phyloP scores from a whole-genome alignment of 2,888 invertebrate genomes.

The Heliconius cydno region DNA sequence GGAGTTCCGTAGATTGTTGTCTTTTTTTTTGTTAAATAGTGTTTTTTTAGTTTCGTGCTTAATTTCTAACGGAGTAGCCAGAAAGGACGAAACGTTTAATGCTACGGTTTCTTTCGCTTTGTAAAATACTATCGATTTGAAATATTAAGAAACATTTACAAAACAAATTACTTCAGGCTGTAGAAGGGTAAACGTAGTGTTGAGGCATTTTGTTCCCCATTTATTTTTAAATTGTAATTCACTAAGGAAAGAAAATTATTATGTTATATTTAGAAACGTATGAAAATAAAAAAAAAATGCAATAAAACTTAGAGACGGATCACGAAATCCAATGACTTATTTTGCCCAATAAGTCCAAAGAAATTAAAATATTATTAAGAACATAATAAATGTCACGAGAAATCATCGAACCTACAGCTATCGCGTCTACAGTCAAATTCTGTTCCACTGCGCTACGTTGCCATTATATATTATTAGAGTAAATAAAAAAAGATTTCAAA shows the following conservation, averaged over 20 bases:
- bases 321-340: too few species aligned
- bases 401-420: neutral
- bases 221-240: neutral
- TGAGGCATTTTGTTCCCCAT: neutral
- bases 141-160: neutral
- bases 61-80: neutral
- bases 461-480: neutral
- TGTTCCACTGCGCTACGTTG: neutral
- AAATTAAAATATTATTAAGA: too few species aligned
- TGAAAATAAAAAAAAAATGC: too few species aligned
- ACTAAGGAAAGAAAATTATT: too few species aligned
- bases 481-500: slow-evolving; percentile 8
- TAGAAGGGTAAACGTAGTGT: neutral
- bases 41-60: neutral
- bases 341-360: too few species aligned
- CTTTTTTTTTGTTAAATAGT: neutral
- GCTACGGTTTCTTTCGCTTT: too few species aligned
- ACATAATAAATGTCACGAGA: neutral
- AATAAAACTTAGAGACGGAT: too few species aligned
- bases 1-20: neutral
- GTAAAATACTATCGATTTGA: neutral
- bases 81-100: neutral
- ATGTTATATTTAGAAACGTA: too few species aligned
- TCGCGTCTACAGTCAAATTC: neutral
- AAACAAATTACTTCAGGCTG: too few species aligned